Percentiles rank a stretch among this genome's conserved stretches.
Conservation (phyloP, 2,113 vertebrate genomes). For the Varanus salvator region DNA sequence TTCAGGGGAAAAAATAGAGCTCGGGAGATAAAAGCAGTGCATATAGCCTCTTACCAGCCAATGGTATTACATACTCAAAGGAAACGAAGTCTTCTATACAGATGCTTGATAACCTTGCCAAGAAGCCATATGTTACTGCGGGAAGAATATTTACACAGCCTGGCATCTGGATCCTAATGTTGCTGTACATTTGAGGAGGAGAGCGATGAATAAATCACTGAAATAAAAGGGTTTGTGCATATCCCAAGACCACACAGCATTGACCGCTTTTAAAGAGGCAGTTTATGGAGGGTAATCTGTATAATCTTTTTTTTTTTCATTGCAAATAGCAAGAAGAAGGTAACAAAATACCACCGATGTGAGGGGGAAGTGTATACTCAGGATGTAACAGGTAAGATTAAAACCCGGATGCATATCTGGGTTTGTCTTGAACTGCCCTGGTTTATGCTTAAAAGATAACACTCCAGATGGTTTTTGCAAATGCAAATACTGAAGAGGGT, state of each 20-base stretch:
- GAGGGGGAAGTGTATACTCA: not conserved
- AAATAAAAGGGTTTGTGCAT: constrained; percentile 11
- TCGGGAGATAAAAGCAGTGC: constrained; percentile 35
- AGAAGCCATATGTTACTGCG: constrained; percentile 46
- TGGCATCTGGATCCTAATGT: constrained; percentile 42
- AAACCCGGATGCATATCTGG: not conserved
- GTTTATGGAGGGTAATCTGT: not conserved
- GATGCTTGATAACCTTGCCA: constrained; percentile 57
- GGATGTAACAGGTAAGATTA: not conserved
- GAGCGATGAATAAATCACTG: constrained; percentile 24
- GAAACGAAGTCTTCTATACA: constrained; percentile 55
- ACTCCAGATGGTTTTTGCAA: not conserved
- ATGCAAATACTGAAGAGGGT: not conserved
- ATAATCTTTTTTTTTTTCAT: not conserved
- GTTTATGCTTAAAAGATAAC: not conserved
- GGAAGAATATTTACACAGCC: constrained; percentile 52
- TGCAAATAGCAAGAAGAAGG: not conserved
- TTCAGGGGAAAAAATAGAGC: constrained; percentile 36
- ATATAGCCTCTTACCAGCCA: constrained; percentile 48
- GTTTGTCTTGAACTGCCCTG: not conserved
- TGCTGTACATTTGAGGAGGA: constrained; percentile 43
- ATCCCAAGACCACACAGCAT: not conserved
- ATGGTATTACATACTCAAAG: constrained; percentile 42
- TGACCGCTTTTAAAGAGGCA: not conserved
- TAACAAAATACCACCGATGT: not conserved